Evolutionary conservation across 2,888 invertebrate genomes (phyloP), one percentile per base, ranked within the genome.

Genomic region (Saturnia japonica): DNA sequence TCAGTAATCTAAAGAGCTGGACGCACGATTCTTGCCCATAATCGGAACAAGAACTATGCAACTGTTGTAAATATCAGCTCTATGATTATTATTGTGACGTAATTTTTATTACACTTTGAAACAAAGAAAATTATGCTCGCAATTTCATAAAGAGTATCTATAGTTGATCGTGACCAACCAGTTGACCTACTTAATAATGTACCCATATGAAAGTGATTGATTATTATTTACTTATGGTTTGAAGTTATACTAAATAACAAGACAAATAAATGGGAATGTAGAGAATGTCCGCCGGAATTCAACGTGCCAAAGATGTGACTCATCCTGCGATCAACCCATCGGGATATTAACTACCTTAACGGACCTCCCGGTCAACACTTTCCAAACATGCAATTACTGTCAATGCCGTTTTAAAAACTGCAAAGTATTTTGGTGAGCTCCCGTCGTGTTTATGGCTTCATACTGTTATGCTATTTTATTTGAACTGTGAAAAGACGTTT

Each of bases 31-130:
- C 91, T 88, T 89, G 88, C 78, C 93, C 93, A 90, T 93, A 93
- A 93, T 91, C 90, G 90, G 93, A 88, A 91, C 92, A 92, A 94
- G 94, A 92, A 91, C 91, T 90, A 79, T 77, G 88, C 91, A 92
- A 91, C 92, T 93, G 92, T 88, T 88, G 91, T 90, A 89, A 92
- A 92, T 91, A 93, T 90, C 89, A 87, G 86, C 82, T 87, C 86
- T 85, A 86, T 87, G 87, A 87, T 91, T 87, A 89, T 90, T 88
- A 89, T 88, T 89, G 87, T 92, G 91, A 91, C 91, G 92, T 91
- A 88, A 91, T 87, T 85, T 85, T 87, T 87, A 86, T 85, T 85
- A 82, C 85, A 83, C 76, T 79, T 83, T 82, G 81, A 84, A 91
- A 93, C 93, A 93, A 92, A 93, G 93, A 91, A 90, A 89, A 89